Evolutionary conservation across 2,113 vertebrate genomes (phyloP).

Genomic region (Eublepharis macularius): DNA sequence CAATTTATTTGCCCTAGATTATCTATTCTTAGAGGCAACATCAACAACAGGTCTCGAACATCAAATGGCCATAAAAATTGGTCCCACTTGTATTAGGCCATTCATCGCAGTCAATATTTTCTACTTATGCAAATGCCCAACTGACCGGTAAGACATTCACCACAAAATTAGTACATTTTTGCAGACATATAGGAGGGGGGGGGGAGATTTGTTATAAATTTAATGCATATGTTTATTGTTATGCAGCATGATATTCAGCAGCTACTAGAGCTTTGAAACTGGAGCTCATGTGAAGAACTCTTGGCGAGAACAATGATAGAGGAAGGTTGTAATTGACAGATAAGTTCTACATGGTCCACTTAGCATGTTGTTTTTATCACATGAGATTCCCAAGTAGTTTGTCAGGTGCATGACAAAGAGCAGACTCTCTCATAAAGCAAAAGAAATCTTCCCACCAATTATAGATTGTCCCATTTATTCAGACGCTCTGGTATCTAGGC

Average conservation of each 20-base stretch:
- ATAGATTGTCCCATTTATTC: too few relatives aligned
- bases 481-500: too few relatives aligned
- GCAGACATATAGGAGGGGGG: background rate
- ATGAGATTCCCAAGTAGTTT: too few relatives aligned
- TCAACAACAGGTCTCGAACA: too few relatives aligned
- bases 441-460: too few relatives aligned
- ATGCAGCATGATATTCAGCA: background rate
- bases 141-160: background rate
- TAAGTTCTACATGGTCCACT: too few relatives aligned
- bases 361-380: too few relatives aligned
- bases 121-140: slow-evolving; percentile 36
- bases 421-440: too few relatives aligned
- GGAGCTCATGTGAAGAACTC: background rate
- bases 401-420: too few relatives aligned
- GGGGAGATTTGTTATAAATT: background rate
- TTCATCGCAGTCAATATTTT: slow-evolving; percentile 37
- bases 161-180: slow-evolving; percentile 26
- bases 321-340: too few relatives aligned
- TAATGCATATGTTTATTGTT: background rate
- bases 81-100: background rate
- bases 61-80: background rate
- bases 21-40: background rate
- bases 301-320: too few relatives aligned
- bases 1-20: background rate
- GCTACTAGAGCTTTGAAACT: background rate